Evolutionary conservation across 2,797 vertebrate genomes (phyloP).

Genomic region (Cephalopachus bancanus): DNA sequence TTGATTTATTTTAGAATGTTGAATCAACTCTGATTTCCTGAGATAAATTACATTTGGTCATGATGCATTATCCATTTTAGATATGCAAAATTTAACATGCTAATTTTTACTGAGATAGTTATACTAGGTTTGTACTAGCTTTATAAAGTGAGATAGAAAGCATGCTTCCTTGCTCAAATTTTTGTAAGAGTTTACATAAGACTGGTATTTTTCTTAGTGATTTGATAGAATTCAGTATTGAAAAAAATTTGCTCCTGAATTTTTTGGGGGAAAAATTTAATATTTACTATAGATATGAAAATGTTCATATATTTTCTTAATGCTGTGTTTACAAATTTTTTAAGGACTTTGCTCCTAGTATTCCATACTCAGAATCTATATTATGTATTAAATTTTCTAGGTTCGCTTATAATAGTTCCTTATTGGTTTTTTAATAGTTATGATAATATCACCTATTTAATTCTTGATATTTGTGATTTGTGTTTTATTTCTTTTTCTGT

Average conservation of each 20-base stretch:
- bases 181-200: background rate
- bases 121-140: background rate
- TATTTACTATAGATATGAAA: background rate
- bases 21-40: background rate
- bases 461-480: background rate
- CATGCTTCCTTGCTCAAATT: background rate
- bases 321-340: background rate
- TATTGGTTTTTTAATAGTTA: background rate
- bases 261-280: background rate
- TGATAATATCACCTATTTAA: background rate
- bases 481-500: background rate
- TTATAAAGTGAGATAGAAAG: background rate
- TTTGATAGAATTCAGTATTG: background rate
- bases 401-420: background rate
- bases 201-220: background rate
- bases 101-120: background rate
- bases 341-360: background rate
- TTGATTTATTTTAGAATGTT: background rate
- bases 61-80: background rate
- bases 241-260: background rate
- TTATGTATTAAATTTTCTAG: background rate
- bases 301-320: background rate
- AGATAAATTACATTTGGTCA: background rate
- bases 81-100: background rate
- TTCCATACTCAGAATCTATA: background rate